Conservation (phyloP, 2,888 invertebrate species). For the Platycnemis pennipes region DNA sequence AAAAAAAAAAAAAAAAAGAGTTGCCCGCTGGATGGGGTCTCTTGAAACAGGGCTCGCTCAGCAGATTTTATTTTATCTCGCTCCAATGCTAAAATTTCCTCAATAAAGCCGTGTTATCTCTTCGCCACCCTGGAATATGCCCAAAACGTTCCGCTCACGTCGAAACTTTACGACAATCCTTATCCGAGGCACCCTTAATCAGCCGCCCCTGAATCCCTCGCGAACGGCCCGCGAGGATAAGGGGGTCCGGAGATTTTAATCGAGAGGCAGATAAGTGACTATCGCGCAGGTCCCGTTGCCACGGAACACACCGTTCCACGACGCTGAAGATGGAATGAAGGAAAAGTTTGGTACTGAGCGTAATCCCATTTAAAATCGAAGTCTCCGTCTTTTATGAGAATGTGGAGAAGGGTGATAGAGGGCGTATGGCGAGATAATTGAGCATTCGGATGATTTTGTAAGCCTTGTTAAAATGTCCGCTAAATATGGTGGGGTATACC, state of each 20-base stretch:
- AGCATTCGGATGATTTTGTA: too few relatives aligned
- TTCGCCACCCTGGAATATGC: slow-evolving; percentile 11
- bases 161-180: background rate
- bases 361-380: too few relatives aligned
- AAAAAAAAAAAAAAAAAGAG: background rate
- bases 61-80: slow-evolving; percentile 17
- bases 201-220: background rate
- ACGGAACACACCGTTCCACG: too few relatives aligned
- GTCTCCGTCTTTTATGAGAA: too few relatives aligned
- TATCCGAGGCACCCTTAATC: background rate
- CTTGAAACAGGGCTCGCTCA: background rate
- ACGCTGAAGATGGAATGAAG: too few relatives aligned
- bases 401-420: too few relatives aligned
- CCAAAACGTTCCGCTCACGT: background rate
- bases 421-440: too few relatives aligned
- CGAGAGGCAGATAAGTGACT: background rate
- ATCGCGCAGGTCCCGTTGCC: background rate
- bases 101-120: background rate
- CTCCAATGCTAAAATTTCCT: slow-evolving; percentile 14
- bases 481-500: too few relatives aligned
- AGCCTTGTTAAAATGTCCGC: too few relatives aligned
- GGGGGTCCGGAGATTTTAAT: background rate
- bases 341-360: too few relatives aligned
- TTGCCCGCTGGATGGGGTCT: background rate
- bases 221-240: background rate